These are phyloP conservation scores for Pseudanteris insignis DNA, from an alignment of 2,888 invertebrate genomes.

Conservation along the genomic window DNA sequence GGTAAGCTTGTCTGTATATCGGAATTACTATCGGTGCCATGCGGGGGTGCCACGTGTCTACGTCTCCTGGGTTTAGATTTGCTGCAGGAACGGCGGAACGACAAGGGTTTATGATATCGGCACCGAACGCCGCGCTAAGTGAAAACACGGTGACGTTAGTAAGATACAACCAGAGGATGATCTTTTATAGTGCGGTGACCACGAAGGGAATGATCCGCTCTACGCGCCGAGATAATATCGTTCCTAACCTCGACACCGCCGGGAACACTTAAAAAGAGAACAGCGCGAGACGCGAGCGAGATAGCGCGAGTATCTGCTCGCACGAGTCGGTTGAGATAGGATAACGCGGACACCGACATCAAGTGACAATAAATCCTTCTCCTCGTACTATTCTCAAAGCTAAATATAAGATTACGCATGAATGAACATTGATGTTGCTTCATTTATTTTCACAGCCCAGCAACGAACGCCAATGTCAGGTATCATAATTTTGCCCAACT, in stretches of 20 bases:
- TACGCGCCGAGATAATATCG: conserved; percentile 62
- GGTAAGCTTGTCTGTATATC: conserved; percentile 52
- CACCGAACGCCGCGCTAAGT: conserved; percentile 65
- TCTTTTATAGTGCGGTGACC: conserved; percentile 60
- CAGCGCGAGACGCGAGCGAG: conserved; percentile 25
- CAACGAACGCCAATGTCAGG: conserved; percentile 9
- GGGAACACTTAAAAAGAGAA: conserved; percentile 42
- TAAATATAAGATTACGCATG: conserved; percentile 36
- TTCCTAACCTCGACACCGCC: conserved; percentile 53
- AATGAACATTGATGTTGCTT: conserved; percentile 27
- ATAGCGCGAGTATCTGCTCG: conserved; percentile 23
- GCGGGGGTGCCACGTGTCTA: conserved; percentile 44
- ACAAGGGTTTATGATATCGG: conserved; percentile 67
- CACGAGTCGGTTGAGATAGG: conserved; percentile 17
- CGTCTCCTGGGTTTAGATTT: conserved; percentile 53
- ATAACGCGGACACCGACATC: conserved; percentile 16
- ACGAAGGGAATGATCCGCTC: conserved; percentile 60
- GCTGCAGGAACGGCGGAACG: conserved; percentile 60
- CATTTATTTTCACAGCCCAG: conserved; percentile 18
- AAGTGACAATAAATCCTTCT: conserved; percentile 37
- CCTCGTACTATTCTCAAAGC: conserved; percentile 23
- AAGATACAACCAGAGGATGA: conserved; percentile 65
- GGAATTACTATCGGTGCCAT: conserved; percentile 58
- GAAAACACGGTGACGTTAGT: conserved; percentile 66
- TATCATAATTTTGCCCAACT: not conserved